These are phyloP conservation scores for Nothocercus nigrocapillus DNA, from an alignment of 2,113 vertebrate genomes.

Conservation along the genomic window DNA sequence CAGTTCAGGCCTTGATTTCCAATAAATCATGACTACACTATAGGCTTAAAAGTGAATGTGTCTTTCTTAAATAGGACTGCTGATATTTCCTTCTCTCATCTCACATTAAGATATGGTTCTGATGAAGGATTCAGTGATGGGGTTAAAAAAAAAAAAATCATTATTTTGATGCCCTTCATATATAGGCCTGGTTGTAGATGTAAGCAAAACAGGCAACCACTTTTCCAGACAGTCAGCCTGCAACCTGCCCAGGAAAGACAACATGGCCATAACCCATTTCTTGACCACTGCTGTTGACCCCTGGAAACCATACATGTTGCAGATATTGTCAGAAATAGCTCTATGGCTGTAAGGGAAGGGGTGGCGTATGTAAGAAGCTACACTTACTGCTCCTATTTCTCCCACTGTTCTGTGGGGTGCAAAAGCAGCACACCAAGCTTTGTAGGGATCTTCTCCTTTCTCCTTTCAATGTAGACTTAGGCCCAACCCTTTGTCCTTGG, in stretches of 20 bases:
- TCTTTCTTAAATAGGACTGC: neutral
- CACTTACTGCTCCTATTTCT: neutral
- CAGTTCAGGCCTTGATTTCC: neutral
- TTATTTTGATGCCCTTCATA: neutral
- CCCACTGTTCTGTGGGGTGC: neutral
- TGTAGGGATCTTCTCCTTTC: neutral
- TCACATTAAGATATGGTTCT: neutral
- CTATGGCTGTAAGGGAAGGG: neutral
- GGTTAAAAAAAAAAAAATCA: neutral
- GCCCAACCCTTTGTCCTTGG: neutral
- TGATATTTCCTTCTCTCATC: neutral
- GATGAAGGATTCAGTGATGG: neutral
- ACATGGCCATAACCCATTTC: neutral
- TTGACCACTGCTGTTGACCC: neutral
- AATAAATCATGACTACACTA: neutral
- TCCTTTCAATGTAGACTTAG: neutral
- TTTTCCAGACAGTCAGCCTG: neutral
- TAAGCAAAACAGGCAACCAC: neutral
- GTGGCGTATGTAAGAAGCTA: neutral
- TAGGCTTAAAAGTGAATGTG: neutral
- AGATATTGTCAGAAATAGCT: neutral
- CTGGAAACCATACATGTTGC: neutral
- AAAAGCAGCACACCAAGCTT: rapidly evolving
- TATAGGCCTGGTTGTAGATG: neutral
- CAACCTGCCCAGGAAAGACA: neutral